Evolutionary conservation across 2,113 vertebrate genomes (phyloP).

Genomic region (Cephalopholis sonnerati): DNA sequence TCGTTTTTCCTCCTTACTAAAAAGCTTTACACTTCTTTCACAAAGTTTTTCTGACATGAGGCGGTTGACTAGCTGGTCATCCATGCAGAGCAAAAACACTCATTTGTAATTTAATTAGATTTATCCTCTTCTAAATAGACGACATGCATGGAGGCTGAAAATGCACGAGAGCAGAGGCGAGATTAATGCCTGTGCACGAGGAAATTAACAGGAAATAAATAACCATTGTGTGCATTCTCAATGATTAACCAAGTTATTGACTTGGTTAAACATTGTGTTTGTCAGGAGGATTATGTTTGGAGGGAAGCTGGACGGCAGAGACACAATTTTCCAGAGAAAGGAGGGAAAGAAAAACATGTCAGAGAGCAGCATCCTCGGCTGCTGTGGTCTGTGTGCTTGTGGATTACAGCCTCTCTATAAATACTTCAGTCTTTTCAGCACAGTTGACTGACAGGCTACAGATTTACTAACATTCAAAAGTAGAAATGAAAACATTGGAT

Average conservation of each 20-base stretch:
- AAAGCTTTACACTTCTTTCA: constrained; percentile 17
- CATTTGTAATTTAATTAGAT: constrained; percentile 19
- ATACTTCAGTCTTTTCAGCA: constrained; percentile 25
- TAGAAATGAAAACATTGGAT: not conserved
- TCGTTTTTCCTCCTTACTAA: not conserved
- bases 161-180: not conserved
- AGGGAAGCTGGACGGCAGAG: not conserved
- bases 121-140: not conserved
- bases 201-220: constrained; percentile 51
- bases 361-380: not conserved
- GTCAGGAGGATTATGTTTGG: constrained; percentile 7
- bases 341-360: not conserved
- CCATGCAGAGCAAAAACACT: constrained; percentile 3
- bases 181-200: constrained; percentile 33
- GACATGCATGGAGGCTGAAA: not conserved
- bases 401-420: constrained; percentile 32
- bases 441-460: not conserved
- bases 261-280: constrained; percentile 17
- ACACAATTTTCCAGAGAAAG: not conserved
- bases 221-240: not conserved
- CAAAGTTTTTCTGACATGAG: not conserved
- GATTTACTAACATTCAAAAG: constrained; percentile 16
- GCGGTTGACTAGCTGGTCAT: constrained; percentile 11
- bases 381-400: not conserved
- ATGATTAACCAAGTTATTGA: constrained; percentile 49